phyloP scores from a whole-genome alignment of 2,113 vertebrate genomes.

The Lipophrys pholis region DNA sequence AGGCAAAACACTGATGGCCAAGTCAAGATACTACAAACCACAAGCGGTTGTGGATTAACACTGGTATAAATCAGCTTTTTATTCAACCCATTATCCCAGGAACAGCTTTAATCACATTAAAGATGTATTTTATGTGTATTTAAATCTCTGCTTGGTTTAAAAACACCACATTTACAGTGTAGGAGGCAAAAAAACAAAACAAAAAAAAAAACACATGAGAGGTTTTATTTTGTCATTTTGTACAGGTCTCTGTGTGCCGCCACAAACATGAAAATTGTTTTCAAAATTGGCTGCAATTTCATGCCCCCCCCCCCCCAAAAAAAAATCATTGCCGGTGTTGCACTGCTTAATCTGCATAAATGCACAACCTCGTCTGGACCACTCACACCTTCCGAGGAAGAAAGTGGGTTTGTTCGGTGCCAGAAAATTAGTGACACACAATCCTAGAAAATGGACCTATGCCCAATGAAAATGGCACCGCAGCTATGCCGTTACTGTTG shows the following conservation, averaged over 20 bases:
- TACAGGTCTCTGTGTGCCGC: conserved; percentile 7
- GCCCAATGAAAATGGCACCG: conserved; percentile 17
- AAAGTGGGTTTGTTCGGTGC: conserved; percentile 23
- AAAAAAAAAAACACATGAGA: not conserved
- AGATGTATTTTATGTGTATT: conserved; percentile 5
- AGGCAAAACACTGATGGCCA: not conserved
- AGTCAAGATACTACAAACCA: conserved; percentile 3
- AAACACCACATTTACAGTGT: not conserved
- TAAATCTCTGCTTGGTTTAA: not conserved
- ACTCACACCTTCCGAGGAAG: conserved; percentile 17
- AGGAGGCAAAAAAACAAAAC: conserved; percentile 1
- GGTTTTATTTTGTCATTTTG: conserved; percentile 18
- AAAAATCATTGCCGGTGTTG: conserved; percentile 39
- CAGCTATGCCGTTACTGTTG: not conserved
- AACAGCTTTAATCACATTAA: not conserved
- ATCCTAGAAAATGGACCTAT: conserved; percentile 21
- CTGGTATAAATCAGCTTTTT: not conserved
- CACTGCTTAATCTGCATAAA: conserved; percentile 47
- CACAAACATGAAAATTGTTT: conserved; percentile 33
- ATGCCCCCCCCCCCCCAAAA: conserved; percentile 1
- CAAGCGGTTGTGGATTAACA: not conserved
- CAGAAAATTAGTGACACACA: conserved; percentile 30
- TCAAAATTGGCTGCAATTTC: conserved; percentile 46
- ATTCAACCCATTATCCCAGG: not conserved
- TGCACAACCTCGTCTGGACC: conserved; percentile 23